Percentiles rank a stretch among this genome's conserved stretches.
These are phyloP conservation scores for Peromyscus polionotus DNA, from an alignment of 2,113 vertebrate genomes.

Conservation along the genomic window DNA sequence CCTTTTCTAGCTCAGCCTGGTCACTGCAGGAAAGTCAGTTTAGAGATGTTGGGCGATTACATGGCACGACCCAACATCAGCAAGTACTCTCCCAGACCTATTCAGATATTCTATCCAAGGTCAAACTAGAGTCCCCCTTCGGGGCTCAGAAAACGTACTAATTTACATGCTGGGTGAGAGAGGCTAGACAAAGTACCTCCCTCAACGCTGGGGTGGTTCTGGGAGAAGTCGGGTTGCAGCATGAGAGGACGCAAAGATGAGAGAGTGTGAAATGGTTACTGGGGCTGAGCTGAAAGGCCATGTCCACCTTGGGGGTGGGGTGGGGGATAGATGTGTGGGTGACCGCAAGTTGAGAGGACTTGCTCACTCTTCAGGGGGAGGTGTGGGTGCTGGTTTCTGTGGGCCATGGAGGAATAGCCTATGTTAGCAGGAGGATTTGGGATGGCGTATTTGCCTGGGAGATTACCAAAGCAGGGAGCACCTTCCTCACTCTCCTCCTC, in stretches of 20 bases:
- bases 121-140: neutral
- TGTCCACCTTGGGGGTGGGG: no score
- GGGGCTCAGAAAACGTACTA: neutral
- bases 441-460: neutral
- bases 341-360: neutral
- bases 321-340: fast-evolving
- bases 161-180: neutral
- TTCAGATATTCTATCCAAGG: fast-evolving
- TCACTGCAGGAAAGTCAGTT: neutral
- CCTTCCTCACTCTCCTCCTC: neutral
- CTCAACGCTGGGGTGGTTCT: no score
- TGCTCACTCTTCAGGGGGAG: neutral
- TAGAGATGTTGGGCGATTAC: neutral
- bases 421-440: neutral
- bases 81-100: neutral
- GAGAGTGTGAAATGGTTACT: neutral
- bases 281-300: neutral
- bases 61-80: neutral
- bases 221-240: neutral
- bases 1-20: neutral
- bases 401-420: no score
- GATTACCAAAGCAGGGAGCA: neutral
- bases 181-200: fast-evolving
- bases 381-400: neutral
- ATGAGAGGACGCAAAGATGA: no score